Evolutionary conservation across 2,797 vertebrate genomes (phyloP), one percentile per base, ranked within the genome.

Genomic region (Cossypha polioptera): DNA sequence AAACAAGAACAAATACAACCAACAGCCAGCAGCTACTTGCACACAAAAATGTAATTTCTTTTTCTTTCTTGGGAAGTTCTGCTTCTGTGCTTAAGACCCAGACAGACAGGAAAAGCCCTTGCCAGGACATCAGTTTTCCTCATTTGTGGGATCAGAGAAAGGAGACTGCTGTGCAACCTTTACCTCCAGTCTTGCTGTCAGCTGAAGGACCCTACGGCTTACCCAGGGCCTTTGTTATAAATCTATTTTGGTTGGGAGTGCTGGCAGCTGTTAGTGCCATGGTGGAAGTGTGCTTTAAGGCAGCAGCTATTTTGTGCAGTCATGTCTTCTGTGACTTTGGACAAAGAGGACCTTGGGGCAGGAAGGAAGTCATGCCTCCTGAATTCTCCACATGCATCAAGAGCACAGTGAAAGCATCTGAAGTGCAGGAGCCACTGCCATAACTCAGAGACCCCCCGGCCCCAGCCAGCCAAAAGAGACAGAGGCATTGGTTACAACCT

Each of bases 91-190:
- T 97, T 96, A 96, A 94, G 53, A 78, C 58, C 42, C 93, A 95
- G 97, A 87, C 94, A 97, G 63, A 95, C 95, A 95, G 95, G 95
- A 96, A 94, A 90, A 92, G 53, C 31, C 62, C 45, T 89, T 95
- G 91, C 90, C 97, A 97, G 96, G 90, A 92, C 83, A 96, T 72
- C 86, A 76, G 92, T 95, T 97, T 97, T 97, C 83, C 90, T 96
- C 94, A 94, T 97, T 96, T 96, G 43, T 75, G 62, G 81, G 94
- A 97, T 77, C 25, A 87, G 86, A 88, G 80, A 96, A 97, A 90
- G 48, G 51, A 93, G 72, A 42, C 75, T 80, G 83, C 61, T 73
- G n/a, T 69, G 88, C 66, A 88, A 57, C 48, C 76, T 89, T 96
- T 74, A 63, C 45, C 57, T 88, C 47, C 67, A 69, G 36, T 47